These are phyloP conservation scores for Leptinotarsa tumamoca DNA, from an alignment of 2,888 invertebrate species.

Conservation along the genomic window DNA sequence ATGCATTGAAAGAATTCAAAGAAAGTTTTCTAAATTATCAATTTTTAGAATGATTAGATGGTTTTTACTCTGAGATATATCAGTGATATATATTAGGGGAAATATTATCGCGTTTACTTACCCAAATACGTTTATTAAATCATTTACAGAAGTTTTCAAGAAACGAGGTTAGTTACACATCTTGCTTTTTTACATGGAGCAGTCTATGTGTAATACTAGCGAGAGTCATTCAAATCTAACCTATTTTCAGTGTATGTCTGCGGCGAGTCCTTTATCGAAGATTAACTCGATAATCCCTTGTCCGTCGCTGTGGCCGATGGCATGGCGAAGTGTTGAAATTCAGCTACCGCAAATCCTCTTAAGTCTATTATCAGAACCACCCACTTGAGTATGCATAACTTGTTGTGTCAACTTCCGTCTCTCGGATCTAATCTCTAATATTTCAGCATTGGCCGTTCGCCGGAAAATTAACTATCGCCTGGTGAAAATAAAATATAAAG, in stretches of 20 bases:
- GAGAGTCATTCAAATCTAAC: background rate
- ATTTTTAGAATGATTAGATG: too few relatives aligned
- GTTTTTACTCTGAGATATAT: too few relatives aligned
- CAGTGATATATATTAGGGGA: too few relatives aligned
- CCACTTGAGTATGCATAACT: constrained; percentile 38
- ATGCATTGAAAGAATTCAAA: too few relatives aligned
- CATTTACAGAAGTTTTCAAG: too few relatives aligned
- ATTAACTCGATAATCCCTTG: constrained; percentile 23
- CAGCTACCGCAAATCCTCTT: constrained; percentile 36
- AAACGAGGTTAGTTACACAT: too few relatives aligned
- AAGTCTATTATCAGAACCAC: constrained; percentile 34
- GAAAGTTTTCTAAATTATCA: too few relatives aligned
- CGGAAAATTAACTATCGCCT: constrained; percentile 35
- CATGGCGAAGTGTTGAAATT: constrained; percentile 31
- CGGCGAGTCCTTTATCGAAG: constrained; percentile 10
- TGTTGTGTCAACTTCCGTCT: constrained; percentile 37
- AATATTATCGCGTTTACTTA: too few relatives aligned
- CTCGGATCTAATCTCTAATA: constrained; percentile 34
- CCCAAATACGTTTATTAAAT: too few relatives aligned
- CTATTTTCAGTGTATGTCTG: background rate
- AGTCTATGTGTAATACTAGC: background rate
- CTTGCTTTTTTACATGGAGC: too few relatives aligned
- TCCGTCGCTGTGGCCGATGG: constrained; percentile 15
- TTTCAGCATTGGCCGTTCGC: constrained; percentile 30
- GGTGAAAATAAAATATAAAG: constrained; percentile 25